Evolutionary conservation across 2,113 vertebrate genomes (phyloP), one percentile per base, ranked within the genome.

Genomic region (human (Homo sapiens)): DNA sequence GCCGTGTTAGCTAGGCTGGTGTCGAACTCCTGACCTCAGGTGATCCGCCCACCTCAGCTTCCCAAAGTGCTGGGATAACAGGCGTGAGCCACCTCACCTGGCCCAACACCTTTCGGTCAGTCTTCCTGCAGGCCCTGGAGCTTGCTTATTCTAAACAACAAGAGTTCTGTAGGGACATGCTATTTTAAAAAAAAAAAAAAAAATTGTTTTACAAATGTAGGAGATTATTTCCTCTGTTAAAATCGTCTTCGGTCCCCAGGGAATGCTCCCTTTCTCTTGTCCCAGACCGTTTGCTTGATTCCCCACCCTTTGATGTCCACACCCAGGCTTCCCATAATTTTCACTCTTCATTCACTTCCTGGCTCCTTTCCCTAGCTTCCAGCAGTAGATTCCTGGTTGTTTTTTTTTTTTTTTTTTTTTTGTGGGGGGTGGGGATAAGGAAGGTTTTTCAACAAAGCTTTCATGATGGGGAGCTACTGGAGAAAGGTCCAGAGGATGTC

Each of bases 81-180:
- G 61, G 25, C 6, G 27, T 32, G 61, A 64, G 61, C 61, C 30
- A 64, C 61, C 61, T 64, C 12, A 64, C 13, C 61, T 64, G 61
- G 12, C 27, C 5, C 61, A 64, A 30, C 61, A 89, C 40, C 32
- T 97, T 96, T 79, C 40, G 48, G 11, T n/a, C 75, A 88, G 32
- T 88, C 22, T 90, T 97, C 68, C 30, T 87, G 13, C 14, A 75
- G 73, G 27, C 75, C 17, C 40, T 97, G 61, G 89, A 83, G 89
- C 84, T 80, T 81, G 55, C 30, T 55, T 94, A 82, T 59, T 93
- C 6, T 90, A 93, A 93, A 92, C n/a, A 84, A 32, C 48, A 95
- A 73, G 38, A 12, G 17, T 81, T 96, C 4, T 93, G 6, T 80
- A 72, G 89, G 52, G n/a, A 96, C 20, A 52, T 75, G 18, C 8